Conservation (phyloP, 2,888 invertebrate genomes). For the Phaonia tiefii region DNA sequence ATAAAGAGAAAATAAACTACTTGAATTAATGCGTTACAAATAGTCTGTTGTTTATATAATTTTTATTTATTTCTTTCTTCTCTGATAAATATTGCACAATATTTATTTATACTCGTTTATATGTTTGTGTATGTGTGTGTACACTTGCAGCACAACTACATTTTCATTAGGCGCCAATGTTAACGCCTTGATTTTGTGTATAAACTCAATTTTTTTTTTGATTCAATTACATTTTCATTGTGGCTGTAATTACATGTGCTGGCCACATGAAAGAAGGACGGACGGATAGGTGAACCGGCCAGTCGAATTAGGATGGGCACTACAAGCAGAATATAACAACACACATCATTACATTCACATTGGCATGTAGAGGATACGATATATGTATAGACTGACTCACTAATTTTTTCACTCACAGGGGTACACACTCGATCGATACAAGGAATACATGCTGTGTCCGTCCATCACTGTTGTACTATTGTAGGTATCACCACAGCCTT, state of each 20-base stretch:
- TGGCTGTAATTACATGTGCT: constrained; percentile 44
- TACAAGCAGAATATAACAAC: too few relatives aligned
- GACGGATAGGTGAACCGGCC: constrained; percentile 29
- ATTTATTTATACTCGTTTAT: too few relatives aligned
- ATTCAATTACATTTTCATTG: not conserved
- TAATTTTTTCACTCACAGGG: too few relatives aligned
- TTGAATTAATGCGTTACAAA: too few relatives aligned
- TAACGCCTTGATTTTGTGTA: constrained; percentile 60
- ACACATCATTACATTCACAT: not conserved
- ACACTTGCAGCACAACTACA: not conserved
- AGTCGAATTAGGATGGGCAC: constrained; percentile 24
- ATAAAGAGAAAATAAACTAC: too few relatives aligned
- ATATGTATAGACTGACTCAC: too few relatives aligned
- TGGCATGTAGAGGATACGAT: too few relatives aligned
- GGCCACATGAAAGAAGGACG: constrained; percentile 28
- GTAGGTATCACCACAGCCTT: not conserved
- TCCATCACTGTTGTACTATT: not conserved
- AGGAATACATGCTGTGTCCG: not conserved
- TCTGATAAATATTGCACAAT: too few relatives aligned
- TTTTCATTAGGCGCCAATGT: constrained; percentile 51
- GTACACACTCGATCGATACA: not conserved
- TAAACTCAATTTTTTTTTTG: constrained; percentile 14
- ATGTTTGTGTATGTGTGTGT: not conserved
- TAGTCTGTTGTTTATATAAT: too few relatives aligned
- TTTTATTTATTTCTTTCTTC: too few relatives aligned